Percentiles rank a stretch among this genome's conserved stretches.
Evolutionary conservation across 2,888 invertebrate species (phyloP).

Genomic region (Pemphredon lugubris): DNA sequence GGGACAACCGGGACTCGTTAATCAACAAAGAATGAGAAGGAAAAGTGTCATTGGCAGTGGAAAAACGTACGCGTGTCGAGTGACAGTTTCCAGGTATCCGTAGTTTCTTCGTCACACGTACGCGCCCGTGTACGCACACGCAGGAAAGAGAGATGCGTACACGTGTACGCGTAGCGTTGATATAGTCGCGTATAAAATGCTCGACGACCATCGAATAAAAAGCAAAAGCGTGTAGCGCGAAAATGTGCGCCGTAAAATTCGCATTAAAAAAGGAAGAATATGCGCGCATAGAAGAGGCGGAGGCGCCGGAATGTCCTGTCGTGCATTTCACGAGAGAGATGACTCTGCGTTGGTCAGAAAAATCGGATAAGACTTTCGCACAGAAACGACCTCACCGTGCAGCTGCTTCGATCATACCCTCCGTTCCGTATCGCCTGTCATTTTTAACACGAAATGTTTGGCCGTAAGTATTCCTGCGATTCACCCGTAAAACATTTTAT

Average conservation of each 20-base stretch:
- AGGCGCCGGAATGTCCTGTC: constrained; percentile 12
- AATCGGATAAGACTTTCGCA: constrained; percentile 7
- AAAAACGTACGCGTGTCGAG: no score
- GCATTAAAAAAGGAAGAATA: constrained; percentile 48
- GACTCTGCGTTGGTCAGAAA: constrained; percentile 2
- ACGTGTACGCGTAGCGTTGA: background rate
- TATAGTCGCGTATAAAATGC: constrained; percentile 49
- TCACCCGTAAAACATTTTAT: no score
- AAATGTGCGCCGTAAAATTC: constrained; percentile 58
- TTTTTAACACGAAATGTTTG: background rate
- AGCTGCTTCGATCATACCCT: background rate
- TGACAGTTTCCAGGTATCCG: background rate
- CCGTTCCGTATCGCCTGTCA: background rate
- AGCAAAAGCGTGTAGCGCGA: constrained; percentile 64
- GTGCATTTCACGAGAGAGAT: constrained; percentile 30
- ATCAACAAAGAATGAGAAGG: background rate
- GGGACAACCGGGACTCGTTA: background rate
- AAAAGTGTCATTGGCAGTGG: background rate
- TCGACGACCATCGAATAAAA: constrained; percentile 59
- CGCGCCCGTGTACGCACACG: background rate
- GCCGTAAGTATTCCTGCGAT: no score
- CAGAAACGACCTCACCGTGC: background rate
- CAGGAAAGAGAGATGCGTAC: background rate
- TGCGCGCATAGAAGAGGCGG: constrained; percentile 6
- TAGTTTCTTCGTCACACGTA: background rate